phyloP scores from a whole-genome alignment of 2,113 vertebrate species.

The Vombatus ursinus region DNA sequence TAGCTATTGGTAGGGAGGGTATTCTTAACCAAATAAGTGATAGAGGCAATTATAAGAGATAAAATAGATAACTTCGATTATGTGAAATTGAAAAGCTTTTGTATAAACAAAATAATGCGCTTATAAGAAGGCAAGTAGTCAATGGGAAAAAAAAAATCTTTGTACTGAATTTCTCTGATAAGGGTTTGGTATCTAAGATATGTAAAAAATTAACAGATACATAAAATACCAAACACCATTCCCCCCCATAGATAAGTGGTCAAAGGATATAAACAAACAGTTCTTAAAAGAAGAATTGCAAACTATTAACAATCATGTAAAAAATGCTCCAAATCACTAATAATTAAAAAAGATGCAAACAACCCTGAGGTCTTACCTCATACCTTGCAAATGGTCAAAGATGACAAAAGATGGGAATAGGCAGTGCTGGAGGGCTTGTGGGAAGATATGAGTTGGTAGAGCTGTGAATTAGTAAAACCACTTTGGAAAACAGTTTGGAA shows the following conservation, averaged over 20 bases:
- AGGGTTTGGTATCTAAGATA: background rate
- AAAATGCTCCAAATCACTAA: background rate
- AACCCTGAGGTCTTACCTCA: background rate
- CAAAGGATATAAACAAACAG: background rate
- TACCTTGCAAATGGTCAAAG: background rate
- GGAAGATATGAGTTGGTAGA: background rate
- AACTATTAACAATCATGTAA: background rate
- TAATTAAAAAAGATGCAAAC: background rate
- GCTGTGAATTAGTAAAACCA: background rate
- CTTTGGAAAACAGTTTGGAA: background rate
- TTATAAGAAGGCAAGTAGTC: background rate
- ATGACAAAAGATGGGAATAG: background rate
- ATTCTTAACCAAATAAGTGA: background rate
- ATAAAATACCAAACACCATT: background rate
- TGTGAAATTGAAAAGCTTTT: background rate
- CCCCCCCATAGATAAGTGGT: background rate
- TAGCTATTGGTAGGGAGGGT: background rate
- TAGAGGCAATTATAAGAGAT: background rate
- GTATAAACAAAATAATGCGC: background rate
- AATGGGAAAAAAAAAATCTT: background rate
- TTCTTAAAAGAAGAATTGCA: background rate
- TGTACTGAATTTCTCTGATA: background rate
- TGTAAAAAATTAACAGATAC: background rate
- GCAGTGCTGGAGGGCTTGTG: background rate
- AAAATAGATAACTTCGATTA: background rate